Evolutionary conservation across 2,888 invertebrate species (phyloP), one percentile per base, ranked within the genome.

Genomic region (Clitarchus hookeri): DNA sequence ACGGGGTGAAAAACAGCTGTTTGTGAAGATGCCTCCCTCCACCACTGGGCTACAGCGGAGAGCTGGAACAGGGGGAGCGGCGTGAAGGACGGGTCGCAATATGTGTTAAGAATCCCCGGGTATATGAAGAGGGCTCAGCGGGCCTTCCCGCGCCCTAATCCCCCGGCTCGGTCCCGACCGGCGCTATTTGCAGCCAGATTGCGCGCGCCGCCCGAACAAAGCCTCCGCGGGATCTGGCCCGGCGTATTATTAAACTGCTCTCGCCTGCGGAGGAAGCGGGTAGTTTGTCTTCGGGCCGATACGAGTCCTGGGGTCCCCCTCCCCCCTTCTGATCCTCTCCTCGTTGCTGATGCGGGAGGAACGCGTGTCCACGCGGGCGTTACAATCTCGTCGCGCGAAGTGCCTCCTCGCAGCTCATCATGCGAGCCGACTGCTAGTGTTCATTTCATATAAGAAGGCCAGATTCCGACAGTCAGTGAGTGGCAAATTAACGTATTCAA

Each of bases 41-140:
- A n/a, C n/a, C n/a, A n/a, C n/a, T n/a, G n/a, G n/a, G n/a, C n/a
- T n/a, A n/a, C n/a, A n/a, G n/a, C n/a, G n/a, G n/a, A n/a, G n/a
- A n/a, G n/a, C n/a, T n/a, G n/a, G n/a, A n/a, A n/a, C n/a, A n/a
- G n/a, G 16, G n/a, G n/a, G 23, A 8, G 65, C 0, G 65, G 65
- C 65, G 65, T 65, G 65, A 65, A 65, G 65, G 65, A 65, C 16
- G 65, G 16, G 65, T 6, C 48, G 65, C 65, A 65, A 65, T 65
- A 65, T 65, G 65, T 65, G 65, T 65, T 65, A 65, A 65, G 65
- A 65, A n/a, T 65, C 65, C 65, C 65, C n/a, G 65, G 65, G 65
- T 65, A 23, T 65, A n/a, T 65, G 65, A n/a, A 65, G 65, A 65
- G 65, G 65, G 65, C 65, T 65, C 65, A 65, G 23, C 65, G n/a